Conservation (phyloP, 2,113 vertebrate species). For the Notechis scutatus region DNA sequence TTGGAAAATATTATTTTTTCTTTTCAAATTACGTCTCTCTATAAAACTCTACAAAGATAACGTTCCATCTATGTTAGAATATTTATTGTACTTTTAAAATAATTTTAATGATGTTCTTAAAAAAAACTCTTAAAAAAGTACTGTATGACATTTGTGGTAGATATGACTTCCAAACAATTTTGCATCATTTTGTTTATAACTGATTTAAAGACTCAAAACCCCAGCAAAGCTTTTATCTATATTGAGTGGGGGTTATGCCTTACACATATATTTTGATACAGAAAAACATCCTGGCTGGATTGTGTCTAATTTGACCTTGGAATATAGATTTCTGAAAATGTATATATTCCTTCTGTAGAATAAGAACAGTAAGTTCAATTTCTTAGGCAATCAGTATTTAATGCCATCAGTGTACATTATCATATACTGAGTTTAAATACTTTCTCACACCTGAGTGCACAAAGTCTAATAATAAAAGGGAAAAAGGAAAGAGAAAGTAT, state of each 20-base stretch:
- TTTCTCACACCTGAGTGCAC: neutral
- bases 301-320: neutral
- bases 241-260: neutral
- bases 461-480: neutral
- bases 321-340: neutral
- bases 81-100: neutral
- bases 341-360: neutral
- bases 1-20: conserved; percentile 8
- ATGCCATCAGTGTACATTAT: neutral
- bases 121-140: neutral
- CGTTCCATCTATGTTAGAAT: neutral
- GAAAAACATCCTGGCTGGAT: neutral
- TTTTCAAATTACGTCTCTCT: neutral
- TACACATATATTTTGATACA: neutral
- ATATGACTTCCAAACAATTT: neutral
- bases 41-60: neutral
- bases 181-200: neutral
- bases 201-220: neutral
- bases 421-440: neutral
- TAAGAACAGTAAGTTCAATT: neutral
- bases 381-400: neutral
- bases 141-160: neutral
- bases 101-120: neutral
- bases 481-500: neutral
- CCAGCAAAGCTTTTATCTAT: neutral